Evolutionary conservation across 1,140 invertebrate species (phyloP).

Genomic region (Drosophila mayri): DNA sequence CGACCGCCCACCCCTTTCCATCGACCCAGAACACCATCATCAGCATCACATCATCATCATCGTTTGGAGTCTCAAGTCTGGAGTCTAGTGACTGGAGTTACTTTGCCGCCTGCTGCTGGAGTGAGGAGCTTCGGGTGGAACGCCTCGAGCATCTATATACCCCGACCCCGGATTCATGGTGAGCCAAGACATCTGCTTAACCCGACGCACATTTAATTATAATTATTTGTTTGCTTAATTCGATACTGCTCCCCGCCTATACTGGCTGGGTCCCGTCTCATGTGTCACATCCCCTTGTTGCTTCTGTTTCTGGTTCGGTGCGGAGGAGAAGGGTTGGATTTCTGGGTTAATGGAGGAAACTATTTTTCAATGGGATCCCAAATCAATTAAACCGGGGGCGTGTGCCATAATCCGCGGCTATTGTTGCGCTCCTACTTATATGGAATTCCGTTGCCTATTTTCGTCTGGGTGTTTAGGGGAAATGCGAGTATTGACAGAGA

Average conservation of each 20-base stretch:
- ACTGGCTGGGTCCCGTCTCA: slow-evolving; percentile 26
- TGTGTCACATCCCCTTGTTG: slow-evolving; percentile 40
- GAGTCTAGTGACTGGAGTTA: slow-evolving; percentile 42
- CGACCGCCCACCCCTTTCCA: slow-evolving; percentile 23
- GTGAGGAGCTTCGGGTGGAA: slow-evolving; percentile 53
- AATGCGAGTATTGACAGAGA: slow-evolving; percentile 12
- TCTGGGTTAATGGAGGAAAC: slow-evolving; percentile 48
- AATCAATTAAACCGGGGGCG: slow-evolving; percentile 24
- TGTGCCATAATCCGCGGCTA: slow-evolving; percentile 21
- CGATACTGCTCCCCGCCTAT: slow-evolving; percentile 30
- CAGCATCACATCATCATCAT: slow-evolving; percentile 33
- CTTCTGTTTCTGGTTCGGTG: neutral
- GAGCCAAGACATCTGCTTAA: slow-evolving; percentile 68
- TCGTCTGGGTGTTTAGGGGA: slow-evolving; percentile 13
- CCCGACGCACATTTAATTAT: slow-evolving; percentile 76
- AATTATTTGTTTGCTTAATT: slow-evolving; percentile 79
- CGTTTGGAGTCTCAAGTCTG: slow-evolving; percentile 30
- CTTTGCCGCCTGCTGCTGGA: slow-evolving; percentile 42
- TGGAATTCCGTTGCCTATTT: slow-evolving; percentile 17
- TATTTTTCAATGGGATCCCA: slow-evolving; percentile 27
- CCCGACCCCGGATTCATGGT: slow-evolving; percentile 77
- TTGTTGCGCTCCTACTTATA: slow-evolving; percentile 23
- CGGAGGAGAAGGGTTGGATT: neutral
- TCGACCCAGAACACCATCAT: slow-evolving; percentile 42
- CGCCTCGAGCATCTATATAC: slow-evolving; percentile 53